Base-by-base conservation (phyloP, 2,888 invertebrate species). In the Tinea semifulvella region DNA sequence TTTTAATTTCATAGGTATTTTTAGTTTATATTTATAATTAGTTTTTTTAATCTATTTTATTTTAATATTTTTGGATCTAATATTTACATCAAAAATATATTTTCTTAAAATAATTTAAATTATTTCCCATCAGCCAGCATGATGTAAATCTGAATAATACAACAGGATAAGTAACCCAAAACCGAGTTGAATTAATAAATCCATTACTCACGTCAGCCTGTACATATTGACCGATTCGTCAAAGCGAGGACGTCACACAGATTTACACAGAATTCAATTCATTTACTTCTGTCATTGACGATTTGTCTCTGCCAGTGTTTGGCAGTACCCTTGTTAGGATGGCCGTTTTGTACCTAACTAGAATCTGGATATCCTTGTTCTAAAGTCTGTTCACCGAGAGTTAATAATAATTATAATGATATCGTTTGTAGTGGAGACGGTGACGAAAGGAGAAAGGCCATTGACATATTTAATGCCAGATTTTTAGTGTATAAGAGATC, bases 271-370 rank as follows among this genome's bases (percentile, higher is more conserved):
- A 36, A 18, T n/a, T 36, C 36, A 18, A 36, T 36, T 36, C 36
- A 36, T 36, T 36, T 36, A 36, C 16, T 18, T 7, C 17, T 36
- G 36, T 36, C 36, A 14, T 14, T 36, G 18, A 17, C 36, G 36
- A 36, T 36, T 36, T 36, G 36, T 36, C 36, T 36, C 36, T 36
- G 36, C 36, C 36, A 36, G 17, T 31, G 36, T 18, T 36, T 18
- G 36, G 16, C 36, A 18, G 36, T 16, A 36, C 36, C 36, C 36
- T 36, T 18, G 36, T 36, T 36, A 3, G 16, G 18, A 36, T 36
- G 18, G 36, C 16, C 36, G 18, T 36, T 36, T 36, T 18, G 18
- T 36, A 6, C 36, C 5, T 6, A 36, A 36, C 17, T 31, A 31
- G 11, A 14, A 31, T 31, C 31, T 31, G n/a, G n/a, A n/a, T n/a